These are phyloP conservation scores for Ormyrus rosae DNA, from an alignment of 2,888 invertebrate species.

Conservation along the genomic window DNA sequence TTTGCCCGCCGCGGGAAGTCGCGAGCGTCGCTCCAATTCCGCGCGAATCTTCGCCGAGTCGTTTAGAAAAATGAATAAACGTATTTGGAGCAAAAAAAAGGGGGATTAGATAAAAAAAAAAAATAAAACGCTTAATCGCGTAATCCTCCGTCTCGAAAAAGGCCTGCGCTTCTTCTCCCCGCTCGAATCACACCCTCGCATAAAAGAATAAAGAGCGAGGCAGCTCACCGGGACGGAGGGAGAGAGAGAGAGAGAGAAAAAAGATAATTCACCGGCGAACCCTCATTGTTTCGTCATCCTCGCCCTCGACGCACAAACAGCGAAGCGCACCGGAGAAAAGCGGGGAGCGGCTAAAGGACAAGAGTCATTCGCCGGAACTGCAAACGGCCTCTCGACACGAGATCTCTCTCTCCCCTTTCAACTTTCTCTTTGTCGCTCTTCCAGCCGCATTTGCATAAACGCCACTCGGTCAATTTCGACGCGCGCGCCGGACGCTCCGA, in stretches of 20 bases:
- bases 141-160: neutral
- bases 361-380: constrained; percentile 40
- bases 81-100: too few relatives aligned
- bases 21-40: too few relatives aligned
- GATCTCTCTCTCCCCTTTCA: constrained; percentile 1
- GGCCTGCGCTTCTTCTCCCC: neutral
- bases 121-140: neutral
- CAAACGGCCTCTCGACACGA: constrained; percentile 50
- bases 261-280: constrained; percentile 32
- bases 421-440: neutral
- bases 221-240: constrained; percentile 18
- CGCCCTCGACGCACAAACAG: constrained; percentile 6
- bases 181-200: constrained; percentile 4
- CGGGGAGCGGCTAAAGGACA: constrained; percentile 18
- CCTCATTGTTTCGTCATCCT: constrained; percentile 39
- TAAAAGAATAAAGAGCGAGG: constrained; percentile 33
- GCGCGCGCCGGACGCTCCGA: neutral
- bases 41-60: too few relatives aligned
- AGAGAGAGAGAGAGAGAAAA: constrained; percentile 12
- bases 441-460: constrained; percentile 54
- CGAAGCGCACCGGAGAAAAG: neutral
- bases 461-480: constrained; percentile 48
- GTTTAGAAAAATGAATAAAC: too few relatives aligned
- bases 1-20: too few relatives aligned
- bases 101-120: too few relatives aligned